Percentiles rank a stretch among this genome's conserved stretches.
These are phyloP conservation scores for Rachycentron canadum DNA, from an alignment of 2,797 vertebrate genomes.

Conservation along the genomic window DNA sequence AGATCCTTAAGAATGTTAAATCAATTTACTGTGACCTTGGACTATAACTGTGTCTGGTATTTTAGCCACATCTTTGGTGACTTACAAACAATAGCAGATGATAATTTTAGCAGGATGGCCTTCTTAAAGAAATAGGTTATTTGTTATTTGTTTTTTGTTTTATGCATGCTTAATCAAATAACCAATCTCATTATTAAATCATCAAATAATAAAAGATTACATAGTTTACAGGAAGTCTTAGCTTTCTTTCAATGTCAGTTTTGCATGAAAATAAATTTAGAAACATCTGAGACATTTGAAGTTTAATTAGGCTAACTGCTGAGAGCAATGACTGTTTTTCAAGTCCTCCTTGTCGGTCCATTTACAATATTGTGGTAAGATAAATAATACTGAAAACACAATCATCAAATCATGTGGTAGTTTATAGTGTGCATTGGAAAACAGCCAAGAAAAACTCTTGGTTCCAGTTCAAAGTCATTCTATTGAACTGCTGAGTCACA, in stretches of 20 bases:
- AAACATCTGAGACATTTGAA: not conserved
- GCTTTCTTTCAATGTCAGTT: not conserved
- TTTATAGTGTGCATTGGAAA: not conserved
- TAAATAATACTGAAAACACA: constrained; percentile 16
- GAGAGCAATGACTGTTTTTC: not conserved
- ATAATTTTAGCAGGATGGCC: not conserved
- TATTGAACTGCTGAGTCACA: not conserved
- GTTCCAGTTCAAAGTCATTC: not conserved
- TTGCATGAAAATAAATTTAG: constrained; percentile 6
- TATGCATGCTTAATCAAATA: not conserved
- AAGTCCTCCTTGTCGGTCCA: not conserved
- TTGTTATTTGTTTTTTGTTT: not conserved
- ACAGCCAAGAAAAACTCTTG: not conserved
- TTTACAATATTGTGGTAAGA: not conserved
- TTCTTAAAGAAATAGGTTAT: constrained; percentile 17
- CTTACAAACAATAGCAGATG: constrained; percentile 8
- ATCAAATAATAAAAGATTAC: not conserved
- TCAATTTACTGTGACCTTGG: not conserved
- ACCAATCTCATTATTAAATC: not conserved
- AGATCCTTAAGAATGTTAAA: not conserved
- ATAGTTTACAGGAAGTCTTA: not conserved
- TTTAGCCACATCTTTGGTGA: constrained; percentile 13
- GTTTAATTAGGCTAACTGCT: not conserved
- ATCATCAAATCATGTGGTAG: not conserved
- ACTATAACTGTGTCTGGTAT: not conserved